Percentiles rank a stretch among this genome's conserved stretches.
Conservation (phyloP, 1,140 invertebrate species). For the Ceratina calcarata region DNA sequence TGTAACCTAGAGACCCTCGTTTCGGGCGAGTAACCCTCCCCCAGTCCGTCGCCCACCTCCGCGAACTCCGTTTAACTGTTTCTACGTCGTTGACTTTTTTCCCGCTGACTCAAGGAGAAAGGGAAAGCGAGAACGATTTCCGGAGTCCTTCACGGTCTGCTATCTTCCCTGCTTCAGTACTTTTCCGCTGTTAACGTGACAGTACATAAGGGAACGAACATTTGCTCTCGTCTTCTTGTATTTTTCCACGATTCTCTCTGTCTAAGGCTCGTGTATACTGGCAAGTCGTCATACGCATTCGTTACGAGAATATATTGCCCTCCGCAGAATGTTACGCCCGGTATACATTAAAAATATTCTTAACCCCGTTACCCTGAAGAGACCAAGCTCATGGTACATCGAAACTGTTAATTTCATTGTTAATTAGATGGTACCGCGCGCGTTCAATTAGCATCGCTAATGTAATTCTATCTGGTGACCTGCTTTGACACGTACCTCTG, state of each 20-base stretch:
- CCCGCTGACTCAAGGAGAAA: not conserved
- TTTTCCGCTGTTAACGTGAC: not conserved
- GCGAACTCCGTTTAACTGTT: not conserved
- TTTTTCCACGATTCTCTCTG: not conserved
- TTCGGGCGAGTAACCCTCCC: not conserved
- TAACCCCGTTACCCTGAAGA: not conserved
- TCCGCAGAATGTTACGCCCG: not conserved
- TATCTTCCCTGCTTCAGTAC: not conserved
- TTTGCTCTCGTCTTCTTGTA: not conserved
- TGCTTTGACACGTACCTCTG: not conserved
- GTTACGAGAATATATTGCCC: too few species aligned
- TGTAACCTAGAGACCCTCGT: constrained; percentile 11
- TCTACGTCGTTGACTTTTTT: constrained; percentile 14
- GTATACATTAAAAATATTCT: constrained; percentile 9
- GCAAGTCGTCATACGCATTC: not conserved
- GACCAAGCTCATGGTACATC: not conserved
- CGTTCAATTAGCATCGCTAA: constrained; percentile 37
- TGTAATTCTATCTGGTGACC: constrained; percentile 19
- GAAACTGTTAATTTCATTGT: constrained; percentile 18
- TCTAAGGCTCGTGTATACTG: not conserved
- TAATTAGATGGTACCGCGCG: constrained; percentile 25
- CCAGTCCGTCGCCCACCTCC: not conserved
- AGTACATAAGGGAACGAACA: not conserved
- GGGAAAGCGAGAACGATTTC: not conserved
- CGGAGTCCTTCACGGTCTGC: not conserved